Evolutionary conservation across 2,797 vertebrate genomes (phyloP), one percentile per base, ranked within the genome.

Genomic region (Poeciliopsis gracilis): DNA sequence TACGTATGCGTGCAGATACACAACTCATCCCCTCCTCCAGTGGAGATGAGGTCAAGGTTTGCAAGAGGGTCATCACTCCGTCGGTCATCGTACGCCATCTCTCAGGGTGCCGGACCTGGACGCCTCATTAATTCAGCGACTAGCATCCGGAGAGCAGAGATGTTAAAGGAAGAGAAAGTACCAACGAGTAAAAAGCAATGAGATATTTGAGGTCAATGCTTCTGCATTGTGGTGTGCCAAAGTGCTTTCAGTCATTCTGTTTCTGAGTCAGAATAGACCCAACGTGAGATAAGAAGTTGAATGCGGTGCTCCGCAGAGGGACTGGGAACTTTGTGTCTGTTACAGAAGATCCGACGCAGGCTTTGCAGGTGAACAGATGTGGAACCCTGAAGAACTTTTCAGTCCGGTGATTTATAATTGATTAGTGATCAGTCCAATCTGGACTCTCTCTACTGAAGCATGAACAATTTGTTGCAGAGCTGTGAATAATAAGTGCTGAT

Each of bases 21-120:
- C 88, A 94, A 59, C 53, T 70, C 72, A 10, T 67, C 78, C 43
- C 18, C 0, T 18, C 82, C 89, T 6, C 18, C 80, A 0, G 89
- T 94, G 80, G 95, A 96, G 86, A 81, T 97, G 13, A 86, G 78
- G 0, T 86, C 94, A 1, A 84, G 84, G 0, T 11, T 95, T 30
- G 87, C 10, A 2, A 87, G 95, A 0, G 77, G 82, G 9, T 83
- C 92, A 0, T 45, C 89, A 2, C 20, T 7, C n/a, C 93, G 95
- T 2, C 95, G 92, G 10, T 98, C 97, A 30, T 95, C 96, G 57
- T 97, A 97, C 0, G 96, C 96, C 28, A 91, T 97, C 89, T 97
- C 97, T 23, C 97, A 97, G 91, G 95, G 84, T 25, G 92, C 93
- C 23, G 96, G 96, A 55, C 94, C 95, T 0, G 95, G 95, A 0